Evolutionary conservation across 2,888 invertebrate species (phyloP).

Genomic region (Adelphocoris suturalis): DNA sequence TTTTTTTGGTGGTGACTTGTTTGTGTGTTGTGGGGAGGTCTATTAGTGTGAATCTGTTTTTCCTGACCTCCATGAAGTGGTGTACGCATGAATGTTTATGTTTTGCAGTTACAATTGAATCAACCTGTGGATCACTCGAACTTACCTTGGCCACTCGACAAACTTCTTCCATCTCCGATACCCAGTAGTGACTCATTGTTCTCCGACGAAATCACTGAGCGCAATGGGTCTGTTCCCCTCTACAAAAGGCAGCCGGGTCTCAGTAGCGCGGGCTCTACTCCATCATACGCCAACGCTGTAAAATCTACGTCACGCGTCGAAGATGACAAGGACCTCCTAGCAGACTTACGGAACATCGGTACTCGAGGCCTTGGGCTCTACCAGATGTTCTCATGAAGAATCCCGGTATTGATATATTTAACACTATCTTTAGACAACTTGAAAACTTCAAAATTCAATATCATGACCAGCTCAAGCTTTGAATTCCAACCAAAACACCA

Average conservation of each 20-base stretch:
- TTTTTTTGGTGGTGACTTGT: too few relatives aligned
- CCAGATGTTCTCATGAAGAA: conserved; percentile 70
- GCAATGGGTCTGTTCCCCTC: conserved; percentile 75
- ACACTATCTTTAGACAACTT: not conserved
- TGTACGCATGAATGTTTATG: not conserved
- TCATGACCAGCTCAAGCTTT: not conserved
- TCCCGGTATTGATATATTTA: not conserved
- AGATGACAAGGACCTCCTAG: conserved; percentile 66
- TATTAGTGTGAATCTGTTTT: too few relatives aligned
- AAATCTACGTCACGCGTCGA: conserved; percentile 53
- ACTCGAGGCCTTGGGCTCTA: conserved; percentile 67
- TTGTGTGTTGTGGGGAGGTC: too few relatives aligned
- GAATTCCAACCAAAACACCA: not conserved
- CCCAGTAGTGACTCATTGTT: conserved; percentile 51
- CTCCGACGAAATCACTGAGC: conserved; percentile 44
- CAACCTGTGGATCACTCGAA: conserved; percentile 47
- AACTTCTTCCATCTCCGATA: conserved; percentile 46
- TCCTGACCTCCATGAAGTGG: too few relatives aligned
- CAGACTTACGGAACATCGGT: conserved; percentile 53
- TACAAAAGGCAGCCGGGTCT: conserved; percentile 76
- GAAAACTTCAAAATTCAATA: not conserved
- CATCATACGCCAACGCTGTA: conserved; percentile 72
- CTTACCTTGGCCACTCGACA: conserved; percentile 60
- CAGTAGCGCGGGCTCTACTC: conserved; percentile 59
- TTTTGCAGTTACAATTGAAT: conserved; percentile 37